These are phyloP conservation scores for Lepus oiostolus DNA, from an alignment of 2,797 vertebrate genomes.

Conservation along the genomic window DNA sequence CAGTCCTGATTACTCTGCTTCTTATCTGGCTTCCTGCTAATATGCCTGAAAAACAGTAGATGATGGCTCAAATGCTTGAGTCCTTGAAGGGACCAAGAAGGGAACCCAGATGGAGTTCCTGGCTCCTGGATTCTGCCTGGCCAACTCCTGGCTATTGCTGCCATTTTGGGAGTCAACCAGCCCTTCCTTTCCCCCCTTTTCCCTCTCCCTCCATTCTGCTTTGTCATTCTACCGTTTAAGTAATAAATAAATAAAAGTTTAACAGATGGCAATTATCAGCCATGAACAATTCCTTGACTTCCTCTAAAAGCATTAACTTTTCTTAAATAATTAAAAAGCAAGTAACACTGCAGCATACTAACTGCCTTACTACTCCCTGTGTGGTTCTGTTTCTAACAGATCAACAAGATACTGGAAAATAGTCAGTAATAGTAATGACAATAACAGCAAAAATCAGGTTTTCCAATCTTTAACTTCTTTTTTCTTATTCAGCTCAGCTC, in stretches of 20 bases:
- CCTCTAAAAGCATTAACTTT: slow-evolving; percentile 10
- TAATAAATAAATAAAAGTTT: not conserved
- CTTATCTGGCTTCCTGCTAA: too few relatives aligned
- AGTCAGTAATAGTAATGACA: not conserved
- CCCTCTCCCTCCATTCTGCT: too few relatives aligned
- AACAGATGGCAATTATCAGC: not conserved
- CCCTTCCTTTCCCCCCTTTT: too few relatives aligned
- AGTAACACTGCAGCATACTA: slow-evolving; percentile 1
- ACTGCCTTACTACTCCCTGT: not conserved
- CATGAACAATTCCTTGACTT: not conserved
- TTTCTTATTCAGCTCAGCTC: slow-evolving; percentile 20
- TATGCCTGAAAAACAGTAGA: too few relatives aligned
- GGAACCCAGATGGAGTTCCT: too few relatives aligned
- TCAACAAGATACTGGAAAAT: not conserved
- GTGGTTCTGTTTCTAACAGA: not conserved
- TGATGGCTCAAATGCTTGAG: too few relatives aligned
- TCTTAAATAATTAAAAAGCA: slow-evolving; percentile 52
- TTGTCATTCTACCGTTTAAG: too few relatives aligned
- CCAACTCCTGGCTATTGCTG: too few relatives aligned
- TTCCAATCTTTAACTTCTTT: not conserved
- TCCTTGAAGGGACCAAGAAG: too few relatives aligned
- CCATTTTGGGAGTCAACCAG: too few relatives aligned
- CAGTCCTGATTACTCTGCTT: too few relatives aligned
- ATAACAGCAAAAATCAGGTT: slow-evolving; percentile 28
- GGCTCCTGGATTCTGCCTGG: too few relatives aligned